Evolutionary conservation across 2,113 vertebrate genomes (phyloP), one percentile per base, ranked within the genome.

Genomic region (Anas platyrhynchos): DNA sequence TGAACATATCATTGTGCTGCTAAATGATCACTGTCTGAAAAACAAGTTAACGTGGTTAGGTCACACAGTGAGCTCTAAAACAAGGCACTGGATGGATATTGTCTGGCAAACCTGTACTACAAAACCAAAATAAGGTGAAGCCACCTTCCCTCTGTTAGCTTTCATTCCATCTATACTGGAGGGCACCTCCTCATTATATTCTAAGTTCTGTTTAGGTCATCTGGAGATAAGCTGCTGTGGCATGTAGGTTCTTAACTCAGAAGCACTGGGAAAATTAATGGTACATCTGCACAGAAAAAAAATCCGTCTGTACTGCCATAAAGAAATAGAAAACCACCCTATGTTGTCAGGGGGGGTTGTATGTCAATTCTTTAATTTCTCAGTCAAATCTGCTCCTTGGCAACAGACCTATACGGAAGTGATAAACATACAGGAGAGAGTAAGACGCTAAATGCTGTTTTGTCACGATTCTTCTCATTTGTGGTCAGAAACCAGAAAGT

Each of bases 41-140:
- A 68, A 10, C 2, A 0, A 27, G 41, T 76, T 27, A n/a, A 18
- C 4, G 14, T 0, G 0, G 13, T 52, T 73, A 22, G 25, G 16
- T 80, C 63, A 52, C 48, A 59, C 32, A 76, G 38, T 34, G 66
- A 85, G 25, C 27, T 88, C 62, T 79, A 13, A 90, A 83, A 11
- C 17, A 67, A 58, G 16, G 32, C 22, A 16, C 36, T 83, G n/a
- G 12, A 92, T 46, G 61, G 32, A 2, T 72, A 17, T 79, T 38
- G 26, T 62, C 79, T 73, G 52, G 65, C 31, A 67, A 75, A 14
- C 32, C 8, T 38, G 56, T 65, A 66, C 62, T 1, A 2, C 48
- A 72, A 85, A 85, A 21, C 32, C 7, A 31, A 31, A 80, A 76
- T 63, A 62, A 66, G 26, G 3, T 55, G 29, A 62, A 85, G 26